Percentiles rank a stretch among this genome's conserved stretches.
These are phyloP conservation scores for Protophormia terraenovae DNA, from an alignment of 2,888 invertebrate genomes.

Conservation along the genomic window DNA sequence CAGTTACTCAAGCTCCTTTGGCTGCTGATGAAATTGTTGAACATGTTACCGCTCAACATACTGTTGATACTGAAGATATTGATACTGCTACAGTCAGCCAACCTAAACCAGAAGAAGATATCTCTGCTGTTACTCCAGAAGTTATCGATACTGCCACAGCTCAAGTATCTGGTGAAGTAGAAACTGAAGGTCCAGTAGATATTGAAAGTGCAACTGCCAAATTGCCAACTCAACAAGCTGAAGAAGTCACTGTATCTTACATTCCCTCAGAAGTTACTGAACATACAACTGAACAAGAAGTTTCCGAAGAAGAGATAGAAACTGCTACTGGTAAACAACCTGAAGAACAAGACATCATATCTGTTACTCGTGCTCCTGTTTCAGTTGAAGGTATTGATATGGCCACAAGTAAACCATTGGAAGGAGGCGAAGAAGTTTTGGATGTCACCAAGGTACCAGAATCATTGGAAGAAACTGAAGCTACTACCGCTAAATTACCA, in stretches of 20 bases:
- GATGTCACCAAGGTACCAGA: neutral
- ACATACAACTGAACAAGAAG: neutral
- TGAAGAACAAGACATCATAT: slow-evolving; percentile 18
- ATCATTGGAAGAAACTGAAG: neutral
- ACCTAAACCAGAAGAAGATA: neutral
- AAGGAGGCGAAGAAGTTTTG: neutral
- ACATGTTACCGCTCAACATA: neutral
- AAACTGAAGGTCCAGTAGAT: neutral
- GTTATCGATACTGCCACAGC: neutral
- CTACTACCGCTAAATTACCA: slow-evolving; percentile 20
- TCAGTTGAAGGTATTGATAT: neutral
- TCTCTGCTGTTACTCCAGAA: neutral
- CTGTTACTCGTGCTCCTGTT: neutral
- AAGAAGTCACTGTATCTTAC: slow-evolving; percentile 5
- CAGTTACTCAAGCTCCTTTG: neutral
- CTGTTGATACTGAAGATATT: slow-evolving; percentile 6
- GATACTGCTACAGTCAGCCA: neutral
- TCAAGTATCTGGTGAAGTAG: neutral
- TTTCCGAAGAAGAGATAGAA: neutral
- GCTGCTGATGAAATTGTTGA: neutral
- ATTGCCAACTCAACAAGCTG: neutral
- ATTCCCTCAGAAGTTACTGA: neutral
- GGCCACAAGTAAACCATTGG: slow-evolving; percentile 5
- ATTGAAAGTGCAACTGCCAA: slow-evolving; percentile 25
- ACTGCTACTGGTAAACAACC: neutral